Evolutionary conservation across 2,888 invertebrate genomes (phyloP).

Genomic region (Neria commutata): DNA sequence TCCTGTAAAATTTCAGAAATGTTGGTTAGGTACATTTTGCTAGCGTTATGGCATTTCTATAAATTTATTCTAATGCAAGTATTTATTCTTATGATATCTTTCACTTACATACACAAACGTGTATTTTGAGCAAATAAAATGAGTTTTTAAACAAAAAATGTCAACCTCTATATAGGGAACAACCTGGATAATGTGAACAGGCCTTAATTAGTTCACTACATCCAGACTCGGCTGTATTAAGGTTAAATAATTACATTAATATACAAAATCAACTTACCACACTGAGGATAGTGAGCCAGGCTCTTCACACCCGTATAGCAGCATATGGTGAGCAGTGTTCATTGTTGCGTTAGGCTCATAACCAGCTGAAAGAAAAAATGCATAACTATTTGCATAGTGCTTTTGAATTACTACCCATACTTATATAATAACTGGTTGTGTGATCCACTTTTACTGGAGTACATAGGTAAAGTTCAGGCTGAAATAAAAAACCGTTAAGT

Average conservation of each 20-base stretch:
- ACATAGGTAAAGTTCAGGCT: slow-evolving; percentile 92
- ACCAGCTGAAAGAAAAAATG: slow-evolving; percentile 70
- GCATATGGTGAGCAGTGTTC: slow-evolving; percentile 91
- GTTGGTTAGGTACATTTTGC: too few species aligned
- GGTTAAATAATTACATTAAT: too few species aligned
- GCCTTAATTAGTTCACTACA: too few species aligned
- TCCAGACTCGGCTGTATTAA: too few species aligned
- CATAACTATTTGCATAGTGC: slow-evolving; percentile 1
- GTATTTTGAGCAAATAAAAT: not conserved
- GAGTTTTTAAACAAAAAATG: not conserved
- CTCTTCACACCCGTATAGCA: slow-evolving; percentile 85
- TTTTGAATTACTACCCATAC: slow-evolving; percentile 62
- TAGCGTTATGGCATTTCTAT: too few species aligned
- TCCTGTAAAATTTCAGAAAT: too few species aligned
- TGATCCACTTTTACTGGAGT: slow-evolving; percentile 85
- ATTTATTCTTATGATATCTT: too few species aligned
- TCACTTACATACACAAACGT: not conserved
- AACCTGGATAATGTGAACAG: too few species aligned
- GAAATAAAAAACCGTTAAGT: slow-evolving; percentile 65
- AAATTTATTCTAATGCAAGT: too few species aligned
- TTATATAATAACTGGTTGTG: slow-evolving; percentile 79
- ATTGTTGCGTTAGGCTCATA: slow-evolving; percentile 92
- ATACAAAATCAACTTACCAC: slow-evolving; percentile 75
- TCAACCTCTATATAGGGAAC: too few species aligned
- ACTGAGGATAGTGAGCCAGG: slow-evolving; percentile 65